Conservation (phyloP, 92 coral and sea anemone genomes). For the Micromussa lordhowensis region DNA sequence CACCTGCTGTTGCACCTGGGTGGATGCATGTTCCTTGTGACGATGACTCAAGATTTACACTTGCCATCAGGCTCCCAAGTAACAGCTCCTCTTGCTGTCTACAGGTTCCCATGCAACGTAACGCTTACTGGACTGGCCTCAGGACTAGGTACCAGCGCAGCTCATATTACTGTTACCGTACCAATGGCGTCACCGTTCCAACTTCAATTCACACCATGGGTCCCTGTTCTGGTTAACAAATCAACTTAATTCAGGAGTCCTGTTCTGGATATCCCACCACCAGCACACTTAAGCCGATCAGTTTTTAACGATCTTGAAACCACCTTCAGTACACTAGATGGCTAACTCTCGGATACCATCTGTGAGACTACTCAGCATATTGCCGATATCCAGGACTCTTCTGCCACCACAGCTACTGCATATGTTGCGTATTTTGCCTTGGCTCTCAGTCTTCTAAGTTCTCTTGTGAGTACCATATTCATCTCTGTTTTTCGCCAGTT, state of each 20-base stretch:
- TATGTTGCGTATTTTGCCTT: too few species aligned
- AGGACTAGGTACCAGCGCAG: constrained; percentile 49
- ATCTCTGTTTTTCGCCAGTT: too few species aligned
- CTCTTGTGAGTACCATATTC: too few species aligned
- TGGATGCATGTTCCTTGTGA: constrained; percentile 43
- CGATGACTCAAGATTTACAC: constrained; percentile 23
- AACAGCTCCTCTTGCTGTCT: constrained; percentile 43
- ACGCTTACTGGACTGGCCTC: constrained; percentile 45
- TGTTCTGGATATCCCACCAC: constrained; percentile 18
- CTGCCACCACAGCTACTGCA: too few species aligned
- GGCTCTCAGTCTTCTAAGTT: too few species aligned
- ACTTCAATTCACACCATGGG: constrained; percentile 50
- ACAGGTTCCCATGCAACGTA: constrained; percentile 58
- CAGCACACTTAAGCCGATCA: constrained; percentile 18
- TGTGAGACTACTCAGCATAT: too few species aligned
- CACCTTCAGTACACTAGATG: constrained; percentile 36
- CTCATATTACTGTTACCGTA: constrained; percentile 24
- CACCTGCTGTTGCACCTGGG: constrained; percentile 63
- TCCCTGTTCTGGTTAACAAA: background rate
- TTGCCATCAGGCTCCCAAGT: constrained; percentile 28
- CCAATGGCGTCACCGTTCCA: constrained; percentile 40
- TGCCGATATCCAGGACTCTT: background rate
- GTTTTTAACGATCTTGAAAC: constrained; percentile 25
- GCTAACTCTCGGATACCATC: background rate
- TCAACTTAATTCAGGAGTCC: background rate